Conservation (phyloP, 2,113 vertebrate genomes). For the Gymnogyps californianus region DNA sequence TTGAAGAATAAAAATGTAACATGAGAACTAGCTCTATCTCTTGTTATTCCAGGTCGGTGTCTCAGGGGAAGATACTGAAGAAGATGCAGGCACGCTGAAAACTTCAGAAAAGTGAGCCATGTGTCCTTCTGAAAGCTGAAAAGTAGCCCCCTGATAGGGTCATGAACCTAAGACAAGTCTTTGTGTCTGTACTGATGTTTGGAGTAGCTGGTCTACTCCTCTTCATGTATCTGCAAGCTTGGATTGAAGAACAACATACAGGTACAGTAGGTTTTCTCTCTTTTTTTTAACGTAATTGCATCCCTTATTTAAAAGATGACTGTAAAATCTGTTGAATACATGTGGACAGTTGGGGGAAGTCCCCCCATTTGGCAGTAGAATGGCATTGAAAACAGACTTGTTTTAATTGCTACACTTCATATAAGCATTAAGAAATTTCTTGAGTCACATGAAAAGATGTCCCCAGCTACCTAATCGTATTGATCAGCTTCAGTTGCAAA, state of each 20-base stretch:
- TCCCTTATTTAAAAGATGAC: background rate
- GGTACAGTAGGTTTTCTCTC: conserved; percentile 31
- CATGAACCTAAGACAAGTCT: conserved; percentile 77
- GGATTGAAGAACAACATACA: conserved; percentile 71
- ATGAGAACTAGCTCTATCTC: background rate
- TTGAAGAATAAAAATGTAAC: background rate
- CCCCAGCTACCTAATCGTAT: background rate
- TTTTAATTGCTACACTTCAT: background rate
- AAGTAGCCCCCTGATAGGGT: conserved; percentile 48
- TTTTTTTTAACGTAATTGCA: background rate
- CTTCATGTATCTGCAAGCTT: conserved; percentile 74
- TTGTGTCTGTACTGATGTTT: conserved; percentile 72
- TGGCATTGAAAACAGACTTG: background rate
- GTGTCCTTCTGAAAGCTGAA: conserved; percentile 39
- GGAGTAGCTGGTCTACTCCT: conserved; percentile 75
- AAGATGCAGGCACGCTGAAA: background rate
- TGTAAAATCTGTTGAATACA: background rate
- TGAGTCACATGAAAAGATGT: background rate
- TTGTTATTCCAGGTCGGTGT: conserved; percentile 47
- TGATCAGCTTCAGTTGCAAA: background rate
- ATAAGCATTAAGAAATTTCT: background rate
- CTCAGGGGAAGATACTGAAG: background rate
- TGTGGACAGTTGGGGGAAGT: background rate
- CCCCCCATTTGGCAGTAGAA: background rate
- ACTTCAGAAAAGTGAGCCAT: conserved; percentile 2